A percentile compares a stretch with the other conserved stretches of the same genome.
Evolutionary conservation across 64 coral and sea anemone species (phyloP).

Genomic region (Orbicella faveolata): DNA sequence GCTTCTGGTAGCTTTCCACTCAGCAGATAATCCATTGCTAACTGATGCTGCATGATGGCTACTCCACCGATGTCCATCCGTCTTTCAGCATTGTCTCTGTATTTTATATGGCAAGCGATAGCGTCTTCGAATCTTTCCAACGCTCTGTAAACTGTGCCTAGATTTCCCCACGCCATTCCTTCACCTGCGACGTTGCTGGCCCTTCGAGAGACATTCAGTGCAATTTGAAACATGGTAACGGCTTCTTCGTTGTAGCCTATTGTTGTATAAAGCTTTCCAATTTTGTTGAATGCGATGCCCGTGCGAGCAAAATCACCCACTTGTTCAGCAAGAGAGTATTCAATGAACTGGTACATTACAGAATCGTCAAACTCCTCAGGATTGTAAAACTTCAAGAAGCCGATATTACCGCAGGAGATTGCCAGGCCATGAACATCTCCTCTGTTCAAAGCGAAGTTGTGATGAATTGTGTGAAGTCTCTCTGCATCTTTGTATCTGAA

Average conservation of each 20-base stretch:
- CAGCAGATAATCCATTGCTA: constrained; percentile 65
- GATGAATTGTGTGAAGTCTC: constrained; percentile 18
- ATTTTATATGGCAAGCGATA: constrained; percentile 57
- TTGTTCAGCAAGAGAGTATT: constrained; percentile 50
- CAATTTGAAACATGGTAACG: constrained; percentile 40
- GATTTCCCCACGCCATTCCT: constrained; percentile 75
- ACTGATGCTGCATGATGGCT: constrained; percentile 70
- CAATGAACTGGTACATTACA: constrained; percentile 52
- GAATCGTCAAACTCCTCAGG: constrained; percentile 51
- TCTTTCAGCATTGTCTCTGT: constrained; percentile 62
- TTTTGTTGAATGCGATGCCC: constrained; percentile 78
- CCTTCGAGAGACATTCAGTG: constrained; percentile 12
- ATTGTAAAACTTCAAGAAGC: constrained; percentile 74
- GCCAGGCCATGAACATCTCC: constrained; percentile 54
- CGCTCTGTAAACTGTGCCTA: constrained; percentile 63
- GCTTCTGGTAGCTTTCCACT: constrained; percentile 38
- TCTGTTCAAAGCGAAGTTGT: constrained; percentile 46
- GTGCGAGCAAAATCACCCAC: constrained; percentile 70
- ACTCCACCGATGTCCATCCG: constrained; percentile 60
- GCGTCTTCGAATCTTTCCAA: constrained; percentile 57
- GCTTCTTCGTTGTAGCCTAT: constrained; percentile 61
- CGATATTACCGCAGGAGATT: constrained; percentile 56
- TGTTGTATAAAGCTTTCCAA: constrained; percentile 65
- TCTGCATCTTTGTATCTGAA: constrained; percentile 59
- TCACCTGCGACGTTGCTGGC: constrained; percentile 67